Percentiles rank a stretch among this genome's conserved stretches.
Conservation (phyloP, 2,888 invertebrate species). For the Caenorhabditis becei region DNA sequence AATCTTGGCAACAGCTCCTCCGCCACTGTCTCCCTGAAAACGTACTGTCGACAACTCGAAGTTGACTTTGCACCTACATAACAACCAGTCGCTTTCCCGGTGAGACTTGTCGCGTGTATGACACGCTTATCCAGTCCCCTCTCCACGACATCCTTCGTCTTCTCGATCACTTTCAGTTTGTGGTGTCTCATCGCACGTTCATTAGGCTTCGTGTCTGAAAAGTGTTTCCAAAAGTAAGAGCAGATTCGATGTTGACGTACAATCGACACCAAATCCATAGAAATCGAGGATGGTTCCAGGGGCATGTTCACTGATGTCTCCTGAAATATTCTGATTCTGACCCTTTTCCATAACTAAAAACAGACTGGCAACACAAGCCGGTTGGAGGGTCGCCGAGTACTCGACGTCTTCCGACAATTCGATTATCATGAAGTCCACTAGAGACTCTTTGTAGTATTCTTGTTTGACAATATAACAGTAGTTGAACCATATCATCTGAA, state of each 20-base stretch:
- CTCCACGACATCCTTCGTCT: no score
- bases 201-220: no score
- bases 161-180: no score
- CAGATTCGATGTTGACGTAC: neutral
- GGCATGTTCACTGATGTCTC: no score
- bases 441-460: neutral
- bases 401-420: conserved; percentile 35
- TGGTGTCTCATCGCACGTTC: no score
- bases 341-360: no score
- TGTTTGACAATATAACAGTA: conserved; percentile 3
- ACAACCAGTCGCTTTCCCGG: neutral
- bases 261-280: neutral
- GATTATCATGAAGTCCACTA: conserved; percentile 36
- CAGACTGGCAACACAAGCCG: conserved; percentile 28
- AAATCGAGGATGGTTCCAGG: neutral
- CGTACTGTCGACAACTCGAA: neutral
- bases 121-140: neutral
- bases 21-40: conserved; percentile 21
- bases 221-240: neutral
- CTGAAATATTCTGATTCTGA: no score
- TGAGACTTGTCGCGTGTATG: conserved; percentile 1
- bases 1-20: neutral
- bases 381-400: conserved; percentile 17
- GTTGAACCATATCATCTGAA: conserved; percentile 8
- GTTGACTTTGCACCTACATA: no score